Percentiles rank a stretch among this genome's conserved stretches.
phyloP scores from a whole-genome alignment of 2,113 vertebrate genomes.

The Spermophilus dauricus region DNA sequence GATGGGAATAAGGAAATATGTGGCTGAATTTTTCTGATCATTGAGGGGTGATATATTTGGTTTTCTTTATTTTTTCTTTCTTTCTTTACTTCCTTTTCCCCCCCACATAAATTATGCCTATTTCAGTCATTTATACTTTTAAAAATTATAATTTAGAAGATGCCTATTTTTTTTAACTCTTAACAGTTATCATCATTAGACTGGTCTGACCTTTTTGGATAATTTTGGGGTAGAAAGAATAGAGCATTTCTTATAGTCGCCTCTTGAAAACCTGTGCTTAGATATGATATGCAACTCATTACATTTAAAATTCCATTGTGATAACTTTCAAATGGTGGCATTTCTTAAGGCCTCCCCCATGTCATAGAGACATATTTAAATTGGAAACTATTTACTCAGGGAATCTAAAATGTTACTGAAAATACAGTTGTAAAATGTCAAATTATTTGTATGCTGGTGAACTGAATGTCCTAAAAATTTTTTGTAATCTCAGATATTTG shows the following conservation, averaged over 20 bases:
- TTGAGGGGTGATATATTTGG: too few species aligned
- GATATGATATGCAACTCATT: slow-evolving; percentile 25
- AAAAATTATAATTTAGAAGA: slow-evolving; percentile 53
- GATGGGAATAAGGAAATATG: slow-evolving; percentile 50
- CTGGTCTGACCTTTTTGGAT: slow-evolving; percentile 69
- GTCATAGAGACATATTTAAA: slow-evolving; percentile 56
- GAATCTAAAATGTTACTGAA: slow-evolving; percentile 74
- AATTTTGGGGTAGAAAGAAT: slow-evolving; percentile 7
- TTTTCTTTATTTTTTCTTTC: too few species aligned
- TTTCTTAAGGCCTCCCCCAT: slow-evolving; percentile 46
- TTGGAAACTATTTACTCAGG: slow-evolving; percentile 68
- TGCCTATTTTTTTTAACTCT: background rate
- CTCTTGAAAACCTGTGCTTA: background rate
- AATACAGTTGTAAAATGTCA: slow-evolving; percentile 78
- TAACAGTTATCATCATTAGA: slow-evolving; percentile 56
- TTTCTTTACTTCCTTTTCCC: too few species aligned
- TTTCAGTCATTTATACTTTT: slow-evolving; percentile 70
- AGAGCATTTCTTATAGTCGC: slow-evolving; percentile 5
- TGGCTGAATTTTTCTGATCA: slow-evolving; percentile 51
- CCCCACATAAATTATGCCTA: slow-evolving; percentile 57
- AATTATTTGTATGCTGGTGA: slow-evolving; percentile 74
- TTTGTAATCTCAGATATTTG: slow-evolving; percentile 50
- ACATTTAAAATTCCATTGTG: slow-evolving; percentile 53
- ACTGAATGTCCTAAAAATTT: slow-evolving; percentile 68
- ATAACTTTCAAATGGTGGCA: slow-evolving; percentile 49